phyloP scores from a whole-genome alignment of 2,113 vertebrate species.

The Microtus ochrogaster region DNA sequence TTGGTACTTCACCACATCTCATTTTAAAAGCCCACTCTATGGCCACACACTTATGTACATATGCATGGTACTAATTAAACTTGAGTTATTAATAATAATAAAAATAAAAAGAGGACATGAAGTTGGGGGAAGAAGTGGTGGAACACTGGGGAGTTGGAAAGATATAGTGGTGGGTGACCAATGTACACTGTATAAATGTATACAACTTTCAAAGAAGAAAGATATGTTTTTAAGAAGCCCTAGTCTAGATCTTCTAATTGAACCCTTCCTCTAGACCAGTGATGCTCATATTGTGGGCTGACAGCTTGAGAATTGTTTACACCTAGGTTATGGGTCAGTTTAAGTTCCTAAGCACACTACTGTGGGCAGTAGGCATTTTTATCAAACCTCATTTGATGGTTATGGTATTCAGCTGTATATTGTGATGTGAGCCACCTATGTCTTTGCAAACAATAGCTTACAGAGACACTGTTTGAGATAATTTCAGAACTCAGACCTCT shows the following conservation, averaged over 20 bases:
- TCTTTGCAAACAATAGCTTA: conserved; percentile 41
- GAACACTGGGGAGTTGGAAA: neutral
- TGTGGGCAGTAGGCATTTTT: neutral
- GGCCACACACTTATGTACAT: neutral
- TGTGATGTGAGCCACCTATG: neutral
- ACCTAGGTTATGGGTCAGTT: neutral
- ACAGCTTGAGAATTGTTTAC: neutral
- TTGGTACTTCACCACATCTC: neutral
- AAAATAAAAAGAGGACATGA: neutral
- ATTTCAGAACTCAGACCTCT: neutral
- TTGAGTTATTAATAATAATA: neutral
- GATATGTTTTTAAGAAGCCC: neutral
- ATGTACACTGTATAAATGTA: neutral
- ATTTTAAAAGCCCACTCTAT: neutral
- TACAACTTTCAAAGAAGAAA: neutral
- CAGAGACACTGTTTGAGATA: neutral
- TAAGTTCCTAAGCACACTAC: neutral
- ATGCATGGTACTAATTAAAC: neutral
- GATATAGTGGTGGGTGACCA: neutral
- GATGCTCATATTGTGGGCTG: neutral
- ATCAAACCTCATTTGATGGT: neutral
- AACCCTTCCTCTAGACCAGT: neutral
- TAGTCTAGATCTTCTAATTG: neutral
- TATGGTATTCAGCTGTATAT: conserved; percentile 38
- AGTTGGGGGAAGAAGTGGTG: neutral